Evolutionary conservation across 2,113 vertebrate genomes (phyloP), one percentile per base, ranked within the genome.

Genomic region (Sphaerodactylus townsendi): DNA sequence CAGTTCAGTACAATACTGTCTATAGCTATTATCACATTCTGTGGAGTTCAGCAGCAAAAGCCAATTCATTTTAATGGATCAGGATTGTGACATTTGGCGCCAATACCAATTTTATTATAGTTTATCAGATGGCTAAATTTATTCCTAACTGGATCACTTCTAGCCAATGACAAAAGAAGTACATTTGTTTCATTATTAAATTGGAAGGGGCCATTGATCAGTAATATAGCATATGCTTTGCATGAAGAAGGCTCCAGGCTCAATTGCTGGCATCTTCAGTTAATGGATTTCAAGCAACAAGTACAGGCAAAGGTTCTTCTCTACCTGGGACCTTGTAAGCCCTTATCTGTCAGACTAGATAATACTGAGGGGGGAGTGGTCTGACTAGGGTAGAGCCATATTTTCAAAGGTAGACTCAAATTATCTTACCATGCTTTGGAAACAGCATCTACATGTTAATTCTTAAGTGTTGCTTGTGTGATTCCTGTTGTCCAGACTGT

Each of bases 51-150:
- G n/a, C 14, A 35, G 17, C 19, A 83, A 77, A 77, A 69, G 48
- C 23, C 23, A 10, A 33, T 30, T 28, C 46, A 15, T 75, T 81
- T 76, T 83, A 83, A 53, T 53, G 9, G 44, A 21, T 50, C 44
- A 30, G 28, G 46, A 10, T 56, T 56, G 46, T 77, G 41, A 59
- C 21, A 66, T 77, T 77, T 77, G 37, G 37, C 50, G 77, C 71
- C 86, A 92, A 86, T 17, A 59, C 76, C 70, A 89, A 53, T 82
- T 89, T 77, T 84, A 7, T 77, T 88, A 86, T 33, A 35, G 77
- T 76, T 84, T 88, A 88, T 65, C 15, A 89, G 82, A 84, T 88
- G 82, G 76, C 75, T 88, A 87, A 78, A 78, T 80, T 91, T 89
- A 85, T 71, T 88, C 83, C 84, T 81, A 87, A 35, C 72, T 88